Evolutionary conservation across 2,888 invertebrate species (phyloP).

Genomic region (Lasioglossum zephyrum): DNA sequence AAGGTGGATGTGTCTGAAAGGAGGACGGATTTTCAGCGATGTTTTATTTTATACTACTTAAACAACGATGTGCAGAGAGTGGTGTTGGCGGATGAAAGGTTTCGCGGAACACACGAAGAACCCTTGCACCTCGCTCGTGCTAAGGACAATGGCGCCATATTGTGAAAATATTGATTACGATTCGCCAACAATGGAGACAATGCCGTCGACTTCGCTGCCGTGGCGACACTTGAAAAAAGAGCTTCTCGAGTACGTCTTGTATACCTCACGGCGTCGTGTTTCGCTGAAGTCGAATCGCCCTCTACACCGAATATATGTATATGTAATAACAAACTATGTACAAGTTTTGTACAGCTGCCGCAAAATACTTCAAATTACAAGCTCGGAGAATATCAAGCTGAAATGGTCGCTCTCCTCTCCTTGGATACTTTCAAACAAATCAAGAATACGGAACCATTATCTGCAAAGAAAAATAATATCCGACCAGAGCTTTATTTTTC

Average conservation of each 20-base stretch:
- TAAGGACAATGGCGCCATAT: constrained; percentile 82
- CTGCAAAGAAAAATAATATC: too few species aligned
- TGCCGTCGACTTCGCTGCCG: constrained; percentile 78
- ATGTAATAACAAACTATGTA: constrained; percentile 15
- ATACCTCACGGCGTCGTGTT: constrained; percentile 56
- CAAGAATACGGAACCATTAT: not conserved
- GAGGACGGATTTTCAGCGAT: not conserved
- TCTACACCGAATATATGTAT: constrained; percentile 31
- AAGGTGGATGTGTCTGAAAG: not conserved
- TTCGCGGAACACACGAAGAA: constrained; percentile 66
- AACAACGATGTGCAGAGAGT: constrained; percentile 43
- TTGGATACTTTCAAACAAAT: not conserved
- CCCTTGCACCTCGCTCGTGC: constrained; percentile 79
- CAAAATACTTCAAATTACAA: not conserved
- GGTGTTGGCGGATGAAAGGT: constrained; percentile 39
- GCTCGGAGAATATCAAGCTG: not conserved
- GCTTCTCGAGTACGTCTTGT: constrained; percentile 69
- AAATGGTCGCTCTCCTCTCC: not conserved
- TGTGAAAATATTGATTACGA: constrained; percentile 84
- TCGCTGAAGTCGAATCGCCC: constrained; percentile 46
- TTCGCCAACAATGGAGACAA: constrained; percentile 83
- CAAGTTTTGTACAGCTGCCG: not conserved
- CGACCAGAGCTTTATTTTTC: too few species aligned
- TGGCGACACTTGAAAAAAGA: constrained; percentile 77
- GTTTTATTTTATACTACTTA: constrained; percentile 30